These are phyloP conservation scores for Anthoscopus minutus DNA, from an alignment of 2,113 vertebrate species.

Conservation along the genomic window DNA sequence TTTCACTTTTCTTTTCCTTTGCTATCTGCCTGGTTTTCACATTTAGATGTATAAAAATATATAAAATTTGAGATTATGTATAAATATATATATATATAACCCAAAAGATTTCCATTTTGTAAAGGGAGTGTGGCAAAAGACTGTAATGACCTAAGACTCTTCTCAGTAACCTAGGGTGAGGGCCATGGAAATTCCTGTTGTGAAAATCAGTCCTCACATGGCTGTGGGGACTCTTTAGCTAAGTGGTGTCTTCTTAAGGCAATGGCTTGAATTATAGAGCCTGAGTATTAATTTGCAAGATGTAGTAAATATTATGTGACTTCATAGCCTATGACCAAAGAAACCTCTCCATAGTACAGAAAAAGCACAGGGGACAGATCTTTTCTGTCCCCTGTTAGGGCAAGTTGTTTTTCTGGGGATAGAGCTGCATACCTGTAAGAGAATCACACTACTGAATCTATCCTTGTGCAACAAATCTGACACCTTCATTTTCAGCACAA, in stretches of 20 bases:
- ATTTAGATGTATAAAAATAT: not conserved
- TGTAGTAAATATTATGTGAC: not conserved
- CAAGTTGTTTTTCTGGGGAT: not conserved
- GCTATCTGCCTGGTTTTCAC: not conserved
- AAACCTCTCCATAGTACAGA: accelerated
- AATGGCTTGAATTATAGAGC: not conserved
- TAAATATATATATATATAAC: not conserved
- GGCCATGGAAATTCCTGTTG: not conserved
- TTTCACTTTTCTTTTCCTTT: not conserved
- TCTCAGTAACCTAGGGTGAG: not conserved
- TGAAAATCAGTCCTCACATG: not conserved
- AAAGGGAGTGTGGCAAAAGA: not conserved
- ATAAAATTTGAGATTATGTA: not conserved
- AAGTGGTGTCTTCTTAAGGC: not conserved
- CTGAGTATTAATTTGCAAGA: not conserved
- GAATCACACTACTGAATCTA: not conserved
- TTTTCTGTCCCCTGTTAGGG: not conserved
- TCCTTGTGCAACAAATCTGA: not conserved
- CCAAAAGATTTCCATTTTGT: not conserved
- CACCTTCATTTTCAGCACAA: accelerated
- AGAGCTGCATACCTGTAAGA: not conserved
- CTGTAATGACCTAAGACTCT: not conserved
- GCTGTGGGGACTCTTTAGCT: not conserved
- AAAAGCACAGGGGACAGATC: not conserved
- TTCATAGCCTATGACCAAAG: not conserved